These are phyloP conservation scores for Atopsyche davidsoni DNA, from an alignment of 1,140 invertebrate genomes.

Conservation along the genomic window DNA sequence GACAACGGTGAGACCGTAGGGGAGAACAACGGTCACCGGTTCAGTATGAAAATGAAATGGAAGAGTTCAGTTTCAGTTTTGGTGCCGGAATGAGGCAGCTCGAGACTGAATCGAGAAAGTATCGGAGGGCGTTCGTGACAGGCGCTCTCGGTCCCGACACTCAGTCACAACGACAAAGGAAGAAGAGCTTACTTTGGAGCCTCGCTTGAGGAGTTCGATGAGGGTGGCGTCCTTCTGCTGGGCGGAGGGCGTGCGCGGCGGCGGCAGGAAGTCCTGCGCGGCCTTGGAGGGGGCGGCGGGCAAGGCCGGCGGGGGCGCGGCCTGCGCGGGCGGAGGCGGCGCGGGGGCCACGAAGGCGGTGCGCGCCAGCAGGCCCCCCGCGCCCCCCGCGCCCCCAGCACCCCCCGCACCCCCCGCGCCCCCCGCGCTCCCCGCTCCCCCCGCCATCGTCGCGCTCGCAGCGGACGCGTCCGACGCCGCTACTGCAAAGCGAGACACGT, in stretches of 20 bases:
- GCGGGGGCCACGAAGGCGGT: constrained; percentile 42
- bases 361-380: constrained; percentile 26
- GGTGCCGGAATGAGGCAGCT: too few species aligned
- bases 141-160: too few species aligned
- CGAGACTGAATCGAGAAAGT: too few species aligned
- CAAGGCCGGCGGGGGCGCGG: constrained; percentile 47
- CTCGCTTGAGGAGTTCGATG: constrained; percentile 57
- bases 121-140: too few species aligned
- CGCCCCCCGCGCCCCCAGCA: not conserved
- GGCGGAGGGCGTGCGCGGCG: constrained; percentile 55
- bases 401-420: not conserved
- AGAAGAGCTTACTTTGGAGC: constrained; percentile 62
- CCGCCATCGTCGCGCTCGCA: not conserved
- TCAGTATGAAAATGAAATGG: too few species aligned
- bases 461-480: not conserved
- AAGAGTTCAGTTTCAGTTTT: too few species aligned
- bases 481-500: too few species aligned
- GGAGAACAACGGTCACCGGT: too few species aligned
- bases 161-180: too few species aligned
- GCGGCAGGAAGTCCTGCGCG: constrained; percentile 43
- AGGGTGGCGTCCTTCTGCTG: constrained; percentile 50
- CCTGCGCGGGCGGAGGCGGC: constrained; percentile 51
- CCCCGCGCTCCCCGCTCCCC: not conserved
- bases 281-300: constrained; percentile 41
- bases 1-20: too few species aligned